phyloP scores from a whole-genome alignment of 1,140 invertebrate genomes.

The Musca domestica region DNA sequence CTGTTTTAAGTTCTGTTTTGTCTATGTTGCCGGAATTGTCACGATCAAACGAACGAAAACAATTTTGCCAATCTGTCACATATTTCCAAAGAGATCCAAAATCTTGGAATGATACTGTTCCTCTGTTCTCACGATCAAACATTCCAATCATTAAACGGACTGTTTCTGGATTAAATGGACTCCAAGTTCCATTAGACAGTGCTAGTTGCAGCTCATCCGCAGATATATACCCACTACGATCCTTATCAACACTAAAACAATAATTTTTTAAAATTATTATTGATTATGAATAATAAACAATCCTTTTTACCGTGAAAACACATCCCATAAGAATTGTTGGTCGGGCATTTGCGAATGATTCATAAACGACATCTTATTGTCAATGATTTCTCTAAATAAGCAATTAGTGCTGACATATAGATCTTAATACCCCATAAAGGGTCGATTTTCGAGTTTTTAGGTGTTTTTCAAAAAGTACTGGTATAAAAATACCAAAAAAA shows the following conservation, averaged over 20 bases:
- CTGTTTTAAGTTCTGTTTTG: slow-evolving; percentile 82
- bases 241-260: slow-evolving; percentile 84
- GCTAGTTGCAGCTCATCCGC: slow-evolving; percentile 88
- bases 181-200: slow-evolving; percentile 97
- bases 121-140: slow-evolving; percentile 91
- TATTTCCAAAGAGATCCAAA: slow-evolving; percentile 97
- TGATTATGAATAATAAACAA: too few relatives aligned
- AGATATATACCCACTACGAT: slow-evolving; percentile 88
- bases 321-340: slow-evolving; percentile 75
- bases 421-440: too few relatives aligned
- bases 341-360: slow-evolving; percentile 60
- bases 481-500: too few relatives aligned
- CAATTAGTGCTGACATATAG: too few relatives aligned
- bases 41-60: slow-evolving; percentile 90
- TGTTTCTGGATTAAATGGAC: slow-evolving; percentile 97
- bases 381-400: too few relatives aligned
- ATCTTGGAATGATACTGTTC: slow-evolving; percentile 92
- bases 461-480: too few relatives aligned
- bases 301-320: slow-evolving; percentile 72
- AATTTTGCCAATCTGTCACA: slow-evolving; percentile 95
- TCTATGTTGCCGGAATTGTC: slow-evolving; percentile 97
- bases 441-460: too few relatives aligned
- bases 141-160: slow-evolving; percentile 74
- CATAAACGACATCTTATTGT: slow-evolving; percentile 2
- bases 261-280: too few relatives aligned